Evolutionary conservation across 1,140 invertebrate species (phyloP).

Genomic region (Mya arenaria): DNA sequence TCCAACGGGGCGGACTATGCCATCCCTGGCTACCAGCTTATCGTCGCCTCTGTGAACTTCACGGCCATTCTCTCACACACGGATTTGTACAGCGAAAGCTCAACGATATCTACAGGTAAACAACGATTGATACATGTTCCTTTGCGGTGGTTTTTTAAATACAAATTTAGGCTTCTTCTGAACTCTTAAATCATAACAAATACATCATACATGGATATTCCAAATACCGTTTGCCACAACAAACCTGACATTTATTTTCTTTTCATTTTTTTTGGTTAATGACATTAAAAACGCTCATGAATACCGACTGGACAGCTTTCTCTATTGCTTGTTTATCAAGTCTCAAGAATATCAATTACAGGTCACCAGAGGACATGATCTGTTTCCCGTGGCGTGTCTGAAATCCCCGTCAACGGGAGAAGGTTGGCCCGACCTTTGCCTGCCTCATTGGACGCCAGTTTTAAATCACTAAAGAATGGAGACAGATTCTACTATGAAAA

Average conservation of each 20-base stretch:
- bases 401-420: slow-evolving; percentile 39
- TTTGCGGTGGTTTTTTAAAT: too few relatives aligned
- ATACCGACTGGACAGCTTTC: too few relatives aligned
- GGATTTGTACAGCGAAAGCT: not conserved
- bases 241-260: too few relatives aligned
- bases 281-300: too few relatives aligned
- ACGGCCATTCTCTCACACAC: not conserved
- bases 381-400: slow-evolving; percentile 44
- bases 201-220: too few relatives aligned
- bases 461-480: slow-evolving; percentile 29
- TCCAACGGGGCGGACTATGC: slow-evolving; percentile 96
- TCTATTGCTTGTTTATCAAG: too few relatives aligned
- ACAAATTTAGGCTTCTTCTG: too few relatives aligned
- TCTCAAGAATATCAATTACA: too few relatives aligned
- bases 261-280: too few relatives aligned
- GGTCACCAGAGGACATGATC: slow-evolving; percentile 58
- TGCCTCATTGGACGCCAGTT: slow-evolving; percentile 46
- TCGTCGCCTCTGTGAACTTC: slow-evolving; percentile 55
- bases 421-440: slow-evolving; percentile 45
- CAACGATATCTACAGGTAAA: not conserved
- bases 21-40: slow-evolving; percentile 87
- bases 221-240: too few relatives aligned
- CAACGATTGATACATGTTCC: too few relatives aligned
- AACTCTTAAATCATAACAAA: too few relatives aligned
- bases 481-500: slow-evolving; percentile 70